These are phyloP conservation scores for Mythimna loreyi DNA, from an alignment of 2,888 invertebrate genomes.

Conservation along the genomic window DNA sequence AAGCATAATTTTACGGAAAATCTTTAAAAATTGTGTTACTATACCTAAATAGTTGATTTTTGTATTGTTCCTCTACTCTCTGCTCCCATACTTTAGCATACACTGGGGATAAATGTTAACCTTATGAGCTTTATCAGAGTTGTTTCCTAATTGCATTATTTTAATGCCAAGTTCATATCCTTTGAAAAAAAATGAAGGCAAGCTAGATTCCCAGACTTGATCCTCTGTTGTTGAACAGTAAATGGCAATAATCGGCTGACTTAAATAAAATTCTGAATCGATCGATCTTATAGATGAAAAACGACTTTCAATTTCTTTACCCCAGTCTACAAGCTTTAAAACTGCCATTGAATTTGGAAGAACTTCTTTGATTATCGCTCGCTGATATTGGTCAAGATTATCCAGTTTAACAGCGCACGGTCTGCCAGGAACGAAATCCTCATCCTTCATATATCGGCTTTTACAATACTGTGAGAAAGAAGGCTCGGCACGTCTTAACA, in stretches of 20 bases:
- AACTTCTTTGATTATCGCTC: slow-evolving; percentile 41
- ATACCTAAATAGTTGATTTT: neutral
- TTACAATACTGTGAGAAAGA: slow-evolving; percentile 39
- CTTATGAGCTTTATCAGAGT: slow-evolving; percentile 44
- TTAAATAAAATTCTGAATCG: slow-evolving; percentile 11
- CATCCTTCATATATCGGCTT: slow-evolving; percentile 18
- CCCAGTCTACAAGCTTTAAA: slow-evolving; percentile 53
- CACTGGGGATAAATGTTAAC: slow-evolving; percentile 41
- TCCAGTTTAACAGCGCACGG: slow-evolving; percentile 48
- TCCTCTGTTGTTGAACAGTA: slow-evolving; percentile 45
- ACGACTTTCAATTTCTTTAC: slow-evolving; percentile 33
- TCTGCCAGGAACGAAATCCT: slow-evolving; percentile 24
- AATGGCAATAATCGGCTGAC: slow-evolving; percentile 46
- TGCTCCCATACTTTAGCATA: slow-evolving; percentile 2
- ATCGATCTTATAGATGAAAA: slow-evolving; percentile 33
- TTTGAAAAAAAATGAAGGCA: slow-evolving; percentile 43
- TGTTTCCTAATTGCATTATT: slow-evolving; percentile 45
- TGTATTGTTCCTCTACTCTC: neutral
- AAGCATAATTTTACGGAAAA: too few relatives aligned
- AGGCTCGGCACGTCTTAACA: neutral
- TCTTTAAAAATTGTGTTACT: neutral
- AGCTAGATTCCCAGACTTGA: slow-evolving; percentile 23
- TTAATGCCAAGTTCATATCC: slow-evolving; percentile 47
- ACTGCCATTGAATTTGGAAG: slow-evolving; percentile 30
- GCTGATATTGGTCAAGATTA: slow-evolving; percentile 33